Percentiles rank a stretch among this genome's conserved stretches.
Evolutionary conservation across 2,113 vertebrate genomes (phyloP).

Genomic region (Lampris megalopsis): DNA sequence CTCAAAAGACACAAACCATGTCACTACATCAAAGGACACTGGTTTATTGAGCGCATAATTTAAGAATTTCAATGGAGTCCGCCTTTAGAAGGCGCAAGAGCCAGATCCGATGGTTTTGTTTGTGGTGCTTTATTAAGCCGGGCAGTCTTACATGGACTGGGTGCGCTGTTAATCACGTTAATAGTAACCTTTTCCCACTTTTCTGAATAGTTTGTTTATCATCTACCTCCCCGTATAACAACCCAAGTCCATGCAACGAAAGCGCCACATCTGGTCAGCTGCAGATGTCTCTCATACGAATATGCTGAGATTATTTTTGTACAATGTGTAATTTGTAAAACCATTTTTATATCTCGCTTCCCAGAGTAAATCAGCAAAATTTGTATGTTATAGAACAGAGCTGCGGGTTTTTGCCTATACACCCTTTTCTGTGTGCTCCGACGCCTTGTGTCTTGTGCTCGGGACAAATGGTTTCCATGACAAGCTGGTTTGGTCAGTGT

Average conservation of each 20-base stretch:
- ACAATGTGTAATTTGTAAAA: too few relatives aligned
- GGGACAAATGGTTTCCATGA: constrained; percentile 66
- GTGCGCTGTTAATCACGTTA: too few relatives aligned
- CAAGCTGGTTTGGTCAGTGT: constrained; percentile 36
- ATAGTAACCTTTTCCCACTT: not conserved
- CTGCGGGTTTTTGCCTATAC: constrained; percentile 8
- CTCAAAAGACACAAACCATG: not conserved
- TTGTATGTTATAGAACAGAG: not conserved
- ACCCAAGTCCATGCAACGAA: not conserved
- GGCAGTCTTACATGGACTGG: too few relatives aligned
- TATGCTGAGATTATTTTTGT: not conserved
- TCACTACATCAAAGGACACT: not conserved
- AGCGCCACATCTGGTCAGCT: not conserved
- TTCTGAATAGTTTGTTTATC: not conserved
- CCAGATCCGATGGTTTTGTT: too few relatives aligned
- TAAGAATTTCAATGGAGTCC: too few relatives aligned
- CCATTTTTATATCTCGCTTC: too few relatives aligned
- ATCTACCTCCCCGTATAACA: not conserved
- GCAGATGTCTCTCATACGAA: not conserved
- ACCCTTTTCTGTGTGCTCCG: constrained; percentile 18
- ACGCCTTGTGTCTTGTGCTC: constrained; percentile 29
- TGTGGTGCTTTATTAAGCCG: too few relatives aligned
- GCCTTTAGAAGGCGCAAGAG: too few relatives aligned
- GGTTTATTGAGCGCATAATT: not conserved
- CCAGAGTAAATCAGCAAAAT: too few relatives aligned